A percentile compares a stretch with the other conserved stretches of the same genome.
Conservation (phyloP, 1,140 invertebrate genomes). For the Drosophila lini region DNA sequence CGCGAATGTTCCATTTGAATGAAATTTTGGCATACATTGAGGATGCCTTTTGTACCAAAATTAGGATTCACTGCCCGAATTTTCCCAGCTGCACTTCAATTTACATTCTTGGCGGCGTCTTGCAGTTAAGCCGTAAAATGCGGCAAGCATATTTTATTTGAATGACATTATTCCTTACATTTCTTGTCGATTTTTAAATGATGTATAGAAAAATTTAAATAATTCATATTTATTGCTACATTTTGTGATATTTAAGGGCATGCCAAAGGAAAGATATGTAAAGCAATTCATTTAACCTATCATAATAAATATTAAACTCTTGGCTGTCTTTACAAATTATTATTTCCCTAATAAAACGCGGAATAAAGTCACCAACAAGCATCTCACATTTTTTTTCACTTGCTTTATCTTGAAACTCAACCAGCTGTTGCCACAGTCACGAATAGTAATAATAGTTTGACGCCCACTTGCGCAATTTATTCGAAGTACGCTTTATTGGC, state of each 20-base stretch:
- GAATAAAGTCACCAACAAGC: background rate
- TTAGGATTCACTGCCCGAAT: constrained; percentile 33
- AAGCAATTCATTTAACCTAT: too few relatives aligned
- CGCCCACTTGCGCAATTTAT: constrained; percentile 1
- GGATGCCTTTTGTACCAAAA: constrained; percentile 3
- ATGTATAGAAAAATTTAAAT: background rate
- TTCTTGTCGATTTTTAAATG: background rate
- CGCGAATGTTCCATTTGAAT: constrained; percentile 36
- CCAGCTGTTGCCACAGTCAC: constrained; percentile 56
- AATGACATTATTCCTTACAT: too few relatives aligned
- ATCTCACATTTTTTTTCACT: background rate
- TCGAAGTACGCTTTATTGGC: constrained; percentile 48
- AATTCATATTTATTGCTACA: background rate
- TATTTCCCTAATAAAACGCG: background rate
- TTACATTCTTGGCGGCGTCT: constrained; percentile 27
- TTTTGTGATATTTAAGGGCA: too few relatives aligned
- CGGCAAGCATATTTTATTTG: background rate
- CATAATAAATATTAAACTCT: background rate
- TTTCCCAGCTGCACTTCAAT: constrained; percentile 20
- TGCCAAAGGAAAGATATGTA: background rate
- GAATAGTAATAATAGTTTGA: constrained; percentile 59
- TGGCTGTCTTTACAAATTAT: background rate
- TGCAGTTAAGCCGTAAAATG: background rate
- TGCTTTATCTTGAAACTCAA: background rate
- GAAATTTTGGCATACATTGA: constrained; percentile 41